Base-by-base conservation (phyloP, 2,797 vertebrate species). In the Alosa sapidissima region DNA sequence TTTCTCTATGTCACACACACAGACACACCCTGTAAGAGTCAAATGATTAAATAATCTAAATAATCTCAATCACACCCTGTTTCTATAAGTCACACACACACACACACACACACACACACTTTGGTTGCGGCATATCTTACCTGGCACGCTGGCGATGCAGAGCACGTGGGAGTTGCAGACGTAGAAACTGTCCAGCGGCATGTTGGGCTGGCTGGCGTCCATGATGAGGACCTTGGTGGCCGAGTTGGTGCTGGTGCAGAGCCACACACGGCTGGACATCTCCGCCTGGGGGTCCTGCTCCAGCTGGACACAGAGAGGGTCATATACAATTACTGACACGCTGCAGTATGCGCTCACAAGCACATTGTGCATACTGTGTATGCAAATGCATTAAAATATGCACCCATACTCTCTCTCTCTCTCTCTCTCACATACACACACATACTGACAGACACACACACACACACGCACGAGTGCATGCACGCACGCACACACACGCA, bases 141-240 rank as follows among this genome's bases (percentile, higher is more conserved):
- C 98, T 90, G 98, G 98, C 1, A 99, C 96, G 14, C 98, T 99
- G 82, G 97, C 96, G 82, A 99, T 98, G 91, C 98, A 99, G 82
- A 99, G 95, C 11, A 99, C 96, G 0, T 99, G 98, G 3, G 98
- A 98, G 93, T 99, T 99, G 92, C 98, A 99, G 91, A 98, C 97
- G 0, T 98, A 99, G 93, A 99, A 99, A 91, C 96, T 97, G 91
- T 99, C 98, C 48, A 99, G 96, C 14, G 98, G 93, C 0, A 97
- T 97, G n/a, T 97, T 96, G 0, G 98, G 98, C 88, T 98, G 97
- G 88, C 95, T 97, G 91, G 97, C 97, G 21, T 99, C 98, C 62
- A 99, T 95, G 88, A 99, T 97, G 83, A 98, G 96, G 0, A 99
- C 97, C 91, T 99, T 99, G 91, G 98, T 99, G 88, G 98, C 98